A percentile compares a stretch with the other conserved stretches of the same genome.
These are phyloP conservation scores for Channa maculata DNA, from an alignment of 2,113 vertebrate species.

Conservation along the genomic window DNA sequence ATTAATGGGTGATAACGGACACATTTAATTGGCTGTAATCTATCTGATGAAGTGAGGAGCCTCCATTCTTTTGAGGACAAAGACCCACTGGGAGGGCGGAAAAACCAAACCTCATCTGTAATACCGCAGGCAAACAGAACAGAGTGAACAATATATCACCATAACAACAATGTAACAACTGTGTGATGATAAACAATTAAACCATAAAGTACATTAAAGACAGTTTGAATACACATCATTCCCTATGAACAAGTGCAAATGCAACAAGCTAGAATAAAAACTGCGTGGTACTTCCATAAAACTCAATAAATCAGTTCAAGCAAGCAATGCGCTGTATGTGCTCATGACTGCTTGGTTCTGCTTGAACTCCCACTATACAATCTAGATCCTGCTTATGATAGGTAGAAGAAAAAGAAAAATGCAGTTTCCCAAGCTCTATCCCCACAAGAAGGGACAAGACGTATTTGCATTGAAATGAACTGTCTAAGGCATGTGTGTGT, in stretches of 20 bases:
- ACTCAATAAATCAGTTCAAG: constrained; percentile 63
- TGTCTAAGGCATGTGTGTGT: constrained; percentile 40
- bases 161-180: constrained; percentile 22
- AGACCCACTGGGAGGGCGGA: constrained; percentile 46
- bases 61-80: constrained; percentile 66
- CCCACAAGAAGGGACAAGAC: constrained; percentile 51
- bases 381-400: constrained; percentile 64
- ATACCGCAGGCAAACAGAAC: constrained; percentile 31
- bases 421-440: constrained; percentile 51
- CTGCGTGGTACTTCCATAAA: constrained; percentile 47
- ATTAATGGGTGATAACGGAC: constrained; percentile 77
- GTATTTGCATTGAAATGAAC: constrained; percentile 82
- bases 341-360: constrained; percentile 54
- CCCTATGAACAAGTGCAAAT: constrained; percentile 22
- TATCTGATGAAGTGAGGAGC: constrained; percentile 66
- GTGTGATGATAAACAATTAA: constrained; percentile 49
- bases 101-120: constrained; percentile 46
- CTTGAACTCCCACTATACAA: constrained; percentile 58
- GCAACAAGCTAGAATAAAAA: constrained; percentile 38
- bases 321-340: constrained; percentile 21
- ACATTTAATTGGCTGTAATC: constrained; percentile 78
- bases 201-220: constrained; percentile 30
- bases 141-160: constrained; percentile 33
- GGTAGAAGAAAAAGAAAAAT: constrained; percentile 58
- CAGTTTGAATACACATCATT: constrained; percentile 38